Evolutionary conservation across 2,113 vertebrate genomes (phyloP).

Genomic region (Cranoglanis bouderius): DNA sequence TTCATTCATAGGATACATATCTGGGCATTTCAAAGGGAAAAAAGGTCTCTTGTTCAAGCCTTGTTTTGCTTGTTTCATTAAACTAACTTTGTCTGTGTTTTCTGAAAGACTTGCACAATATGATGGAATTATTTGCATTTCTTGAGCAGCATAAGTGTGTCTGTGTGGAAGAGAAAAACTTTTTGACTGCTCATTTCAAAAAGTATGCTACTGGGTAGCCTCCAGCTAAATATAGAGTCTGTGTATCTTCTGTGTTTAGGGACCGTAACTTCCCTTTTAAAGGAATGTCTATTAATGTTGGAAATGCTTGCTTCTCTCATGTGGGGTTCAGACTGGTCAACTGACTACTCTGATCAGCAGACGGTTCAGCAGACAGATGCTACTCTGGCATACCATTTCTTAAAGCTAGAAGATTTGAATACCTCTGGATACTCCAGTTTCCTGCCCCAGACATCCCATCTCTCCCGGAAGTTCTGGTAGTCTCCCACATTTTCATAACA

Average conservation of each 20-base stretch:
- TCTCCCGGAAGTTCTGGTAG: too few relatives aligned
- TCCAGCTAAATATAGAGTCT: conserved; percentile 6
- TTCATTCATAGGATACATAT: background rate
- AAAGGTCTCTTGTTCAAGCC: background rate
- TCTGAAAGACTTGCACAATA: background rate
- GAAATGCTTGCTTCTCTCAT: background rate
- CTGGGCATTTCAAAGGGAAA: background rate
- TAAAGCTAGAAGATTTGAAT: background rate
- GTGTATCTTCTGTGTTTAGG: background rate
- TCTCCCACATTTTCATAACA: too few relatives aligned
- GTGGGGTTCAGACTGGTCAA: background rate
- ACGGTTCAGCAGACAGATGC: background rate
- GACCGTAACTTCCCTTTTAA: background rate
- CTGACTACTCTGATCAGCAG: background rate
- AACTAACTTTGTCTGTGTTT: background rate
- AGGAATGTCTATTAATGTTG: background rate
- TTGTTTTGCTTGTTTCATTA: background rate
- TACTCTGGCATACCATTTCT: background rate
- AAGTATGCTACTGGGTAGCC: background rate
- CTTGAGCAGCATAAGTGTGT: background rate
- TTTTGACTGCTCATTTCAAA: background rate
- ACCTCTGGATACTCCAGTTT: too few relatives aligned
- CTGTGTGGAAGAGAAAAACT: background rate
- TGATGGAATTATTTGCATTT: background rate
- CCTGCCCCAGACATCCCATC: too few relatives aligned